Percentiles rank a stretch among this genome's conserved stretches.
Conservation (phyloP, 2,797 vertebrate species). For the Cuculus canorus region DNA sequence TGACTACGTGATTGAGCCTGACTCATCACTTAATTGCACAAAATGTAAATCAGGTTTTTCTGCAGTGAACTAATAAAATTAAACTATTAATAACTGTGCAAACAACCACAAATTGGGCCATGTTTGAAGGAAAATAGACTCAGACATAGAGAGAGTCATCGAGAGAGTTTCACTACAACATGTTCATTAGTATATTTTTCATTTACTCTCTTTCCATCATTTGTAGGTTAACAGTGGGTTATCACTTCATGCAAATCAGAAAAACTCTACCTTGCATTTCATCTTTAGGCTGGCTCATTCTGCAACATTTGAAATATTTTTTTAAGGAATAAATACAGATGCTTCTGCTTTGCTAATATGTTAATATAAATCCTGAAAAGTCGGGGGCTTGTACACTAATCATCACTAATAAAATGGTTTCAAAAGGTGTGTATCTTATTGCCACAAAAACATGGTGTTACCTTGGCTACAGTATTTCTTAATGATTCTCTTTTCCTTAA, state of each 20-base stretch:
- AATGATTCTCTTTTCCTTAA: conserved; percentile 3
- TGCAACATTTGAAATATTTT: background rate
- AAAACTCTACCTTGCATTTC: background rate
- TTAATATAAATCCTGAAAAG: too few species aligned
- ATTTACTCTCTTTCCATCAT: background rate
- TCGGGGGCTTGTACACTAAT: background rate
- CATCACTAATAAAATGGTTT: background rate
- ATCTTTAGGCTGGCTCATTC: background rate
- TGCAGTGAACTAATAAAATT: conserved; percentile 60
- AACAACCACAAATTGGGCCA: conserved; percentile 33
- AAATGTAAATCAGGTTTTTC: conserved; percentile 55
- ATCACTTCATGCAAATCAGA: background rate
- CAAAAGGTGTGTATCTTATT: background rate
- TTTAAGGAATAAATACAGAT: background rate
- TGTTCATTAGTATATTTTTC: background rate
- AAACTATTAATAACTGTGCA: conserved; percentile 58
- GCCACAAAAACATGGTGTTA: background rate
- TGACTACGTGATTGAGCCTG: conserved; percentile 32
- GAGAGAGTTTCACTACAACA: background rate
- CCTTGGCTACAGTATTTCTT: conserved; percentile 2
- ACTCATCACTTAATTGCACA: conserved; percentile 55
- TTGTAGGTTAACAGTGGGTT: background rate
- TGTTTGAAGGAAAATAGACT: conserved; percentile 25
- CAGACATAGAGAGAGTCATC: background rate
- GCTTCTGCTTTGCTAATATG: background rate